Conservation (phyloP, 1,140 invertebrate species). For the Bicyclus anynana region DNA sequence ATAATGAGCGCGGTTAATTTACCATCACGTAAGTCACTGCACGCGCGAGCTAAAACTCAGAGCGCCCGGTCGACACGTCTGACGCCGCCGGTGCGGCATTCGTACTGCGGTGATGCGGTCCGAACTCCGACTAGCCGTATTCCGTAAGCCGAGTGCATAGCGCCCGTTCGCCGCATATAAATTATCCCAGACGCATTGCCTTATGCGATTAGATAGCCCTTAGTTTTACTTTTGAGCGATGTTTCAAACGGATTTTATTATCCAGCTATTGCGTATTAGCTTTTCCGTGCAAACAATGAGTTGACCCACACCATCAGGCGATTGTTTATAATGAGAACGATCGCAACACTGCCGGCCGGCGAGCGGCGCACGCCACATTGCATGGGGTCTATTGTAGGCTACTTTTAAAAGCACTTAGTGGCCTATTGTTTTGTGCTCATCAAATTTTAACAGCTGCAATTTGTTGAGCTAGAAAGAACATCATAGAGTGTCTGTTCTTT, state of each 20-base stretch:
- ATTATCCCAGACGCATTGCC: constrained; percentile 15
- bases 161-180: neutral
- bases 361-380: constrained; percentile 39
- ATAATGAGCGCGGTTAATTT: constrained; percentile 62
- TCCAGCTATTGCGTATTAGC: neutral
- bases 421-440: constrained; percentile 52
- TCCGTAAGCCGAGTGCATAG: neutral
- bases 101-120: constrained; percentile 53
- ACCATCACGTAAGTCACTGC: constrained; percentile 50
- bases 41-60: constrained; percentile 41
- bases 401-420: constrained; percentile 49
- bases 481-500: too few species aligned
- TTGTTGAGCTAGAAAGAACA: constrained; percentile 17
- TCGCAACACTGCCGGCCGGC: constrained; percentile 38
- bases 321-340: constrained; percentile 60
- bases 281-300: constrained; percentile 13
- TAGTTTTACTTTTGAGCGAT: neutral
- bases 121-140: neutral
- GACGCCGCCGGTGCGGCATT: constrained; percentile 41
- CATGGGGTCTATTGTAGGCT: constrained; percentile 44
- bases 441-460: constrained; percentile 37
- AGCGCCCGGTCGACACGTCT: constrained; percentile 33
- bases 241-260: neutral
- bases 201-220: neutral
- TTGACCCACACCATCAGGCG: constrained; percentile 17